Base-by-base conservation (phyloP, 2,888 invertebrate species). In the Caenorhabditis macrosperma region DNA sequence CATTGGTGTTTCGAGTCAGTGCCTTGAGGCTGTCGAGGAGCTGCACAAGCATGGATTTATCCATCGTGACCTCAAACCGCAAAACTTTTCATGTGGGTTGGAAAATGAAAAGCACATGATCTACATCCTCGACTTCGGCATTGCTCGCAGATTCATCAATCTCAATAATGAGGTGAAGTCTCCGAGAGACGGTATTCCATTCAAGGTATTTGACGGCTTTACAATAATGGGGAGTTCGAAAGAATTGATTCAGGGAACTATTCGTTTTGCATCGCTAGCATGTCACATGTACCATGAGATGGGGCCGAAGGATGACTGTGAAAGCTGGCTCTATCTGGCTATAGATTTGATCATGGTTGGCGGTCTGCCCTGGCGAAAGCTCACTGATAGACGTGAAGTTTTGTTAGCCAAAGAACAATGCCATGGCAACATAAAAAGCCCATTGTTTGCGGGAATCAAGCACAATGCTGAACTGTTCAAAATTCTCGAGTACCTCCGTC, bases 281-380 rank as follows among this genome's bases (percentile, higher is more conserved):
- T 46, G 75, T 77, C 15, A 77, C 81, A 24, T 81, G 83, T 33
- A 81, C 78, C n/a, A 15, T 30, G 83, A 83, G 28, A 81, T 78
- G 48, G 78, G 81, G 54, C 54, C 83, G 22, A 74, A 82, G 54
- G 86, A 87, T 61, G 87, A 87, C 55, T 74, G 84, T 50, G 87
- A 87, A 66, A 77, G 82, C 17, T 87, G 86, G 87, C 54, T 82
- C 24, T 87, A 87, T 69, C 82, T 84, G 86, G 72, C 78, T 26
- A 78, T 86, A 30, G 84, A 82, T 35, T n/a, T 78, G 33, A 78
- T 79, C 24, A 54, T 63, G 67, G 81, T 30, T 78, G 82, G 38
- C 61, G 48, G 67, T 9, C 33, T 33, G 6, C 33, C 33, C 5
- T 33, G 33, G 33, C 5, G 9, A 33, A 33, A 33, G 33, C 5